These are phyloP conservation scores for Buceros bicornis DNA, from an alignment of 2,797 vertebrate genomes.

Conservation along the genomic window DNA sequence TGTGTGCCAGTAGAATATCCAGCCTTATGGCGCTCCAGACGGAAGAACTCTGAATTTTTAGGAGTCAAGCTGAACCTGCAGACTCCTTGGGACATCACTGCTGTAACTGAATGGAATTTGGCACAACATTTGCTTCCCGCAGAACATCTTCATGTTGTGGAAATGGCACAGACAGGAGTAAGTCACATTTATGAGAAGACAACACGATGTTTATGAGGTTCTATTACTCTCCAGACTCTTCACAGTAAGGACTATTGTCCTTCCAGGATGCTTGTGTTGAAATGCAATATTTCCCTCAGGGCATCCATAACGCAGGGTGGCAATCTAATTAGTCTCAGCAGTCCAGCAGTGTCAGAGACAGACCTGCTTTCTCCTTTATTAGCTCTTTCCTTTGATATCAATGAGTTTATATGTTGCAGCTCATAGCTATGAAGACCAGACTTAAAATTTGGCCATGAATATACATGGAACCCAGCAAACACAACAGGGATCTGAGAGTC, in stretches of 20 bases:
- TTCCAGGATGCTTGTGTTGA: background rate
- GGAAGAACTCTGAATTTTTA: background rate
- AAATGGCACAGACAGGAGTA: background rate
- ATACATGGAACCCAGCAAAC: background rate
- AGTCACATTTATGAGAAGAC: background rate
- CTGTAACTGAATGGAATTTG: background rate
- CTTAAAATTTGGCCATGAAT: background rate
- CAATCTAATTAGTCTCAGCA: background rate
- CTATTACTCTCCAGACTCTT: background rate
- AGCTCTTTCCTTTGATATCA: background rate
- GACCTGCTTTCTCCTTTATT: background rate
- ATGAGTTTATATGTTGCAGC: background rate
- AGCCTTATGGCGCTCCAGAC: background rate
- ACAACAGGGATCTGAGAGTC: background rate
- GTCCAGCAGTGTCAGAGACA: background rate
- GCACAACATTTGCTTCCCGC: background rate
- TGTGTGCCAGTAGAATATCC: background rate
- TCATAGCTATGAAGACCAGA: background rate
- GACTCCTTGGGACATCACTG: background rate
- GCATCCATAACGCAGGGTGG: background rate
- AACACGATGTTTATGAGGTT: background rate
- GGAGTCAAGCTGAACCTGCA: background rate
- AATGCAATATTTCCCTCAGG: background rate
- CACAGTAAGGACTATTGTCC: background rate
- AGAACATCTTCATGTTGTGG: background rate